Conservation (phyloP, 1,140 invertebrate genomes). For the Pectinophora gossypiella region DNA sequence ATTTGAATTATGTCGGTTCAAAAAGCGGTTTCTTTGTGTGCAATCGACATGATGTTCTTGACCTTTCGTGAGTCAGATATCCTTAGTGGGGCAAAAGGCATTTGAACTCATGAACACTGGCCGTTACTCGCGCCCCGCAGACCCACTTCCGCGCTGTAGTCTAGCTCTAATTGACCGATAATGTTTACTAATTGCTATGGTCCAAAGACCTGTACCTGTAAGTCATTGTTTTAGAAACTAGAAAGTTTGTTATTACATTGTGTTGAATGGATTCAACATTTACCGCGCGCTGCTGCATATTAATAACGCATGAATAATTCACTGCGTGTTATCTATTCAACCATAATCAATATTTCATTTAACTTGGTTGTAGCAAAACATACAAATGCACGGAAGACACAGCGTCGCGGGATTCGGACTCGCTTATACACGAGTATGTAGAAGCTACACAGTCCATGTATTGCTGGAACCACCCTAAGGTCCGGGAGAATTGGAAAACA, state of each 20-base stretch:
- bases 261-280: neutral
- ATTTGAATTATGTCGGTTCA: neutral
- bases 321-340: neutral
- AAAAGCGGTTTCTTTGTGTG: slow-evolving; percentile 23
- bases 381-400: slow-evolving; percentile 82
- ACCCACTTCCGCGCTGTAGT: slow-evolving; percentile 12
- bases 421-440: slow-evolving; percentile 85
- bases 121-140: slow-evolving; percentile 33
- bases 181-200: slow-evolving; percentile 21
- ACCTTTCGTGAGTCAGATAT: slow-evolving; percentile 49
- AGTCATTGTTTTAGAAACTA: slow-evolving; percentile 4
- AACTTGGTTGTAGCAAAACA: slow-evolving; percentile 73
- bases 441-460: slow-evolving; percentile 78
- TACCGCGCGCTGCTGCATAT: neutral
- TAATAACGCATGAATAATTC: neutral
- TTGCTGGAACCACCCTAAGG: slow-evolving; percentile 89
- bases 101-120: slow-evolving; percentile 34
- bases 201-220: neutral
- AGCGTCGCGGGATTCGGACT: slow-evolving; percentile 86
- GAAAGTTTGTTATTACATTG: neutral
- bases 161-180: slow-evolving; percentile 21
- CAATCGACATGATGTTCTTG: slow-evolving; percentile 32
- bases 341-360: neutral
- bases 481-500: slow-evolving; percentile 90
- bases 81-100: slow-evolving; percentile 49